phyloP scores from a whole-genome alignment of 1,140 invertebrate species.

The Drosophila bocqueti region DNA sequence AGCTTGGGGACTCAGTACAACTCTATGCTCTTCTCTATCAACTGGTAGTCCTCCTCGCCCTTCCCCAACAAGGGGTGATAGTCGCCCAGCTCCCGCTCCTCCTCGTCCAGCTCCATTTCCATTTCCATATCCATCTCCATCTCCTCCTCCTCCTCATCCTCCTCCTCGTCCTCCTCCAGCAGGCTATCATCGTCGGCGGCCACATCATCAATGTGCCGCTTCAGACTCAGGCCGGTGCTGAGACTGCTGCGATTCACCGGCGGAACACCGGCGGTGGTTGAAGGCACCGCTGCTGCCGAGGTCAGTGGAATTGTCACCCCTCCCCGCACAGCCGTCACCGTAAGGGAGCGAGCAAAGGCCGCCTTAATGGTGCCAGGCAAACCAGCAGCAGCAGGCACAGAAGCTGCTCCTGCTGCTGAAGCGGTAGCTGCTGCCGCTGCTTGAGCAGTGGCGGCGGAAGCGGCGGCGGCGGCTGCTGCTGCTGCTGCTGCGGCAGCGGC shows the following conservation, averaged over 20 bases:
- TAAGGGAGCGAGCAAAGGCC: constrained; percentile 41
- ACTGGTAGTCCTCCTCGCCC: constrained; percentile 53
- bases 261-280: neutral
- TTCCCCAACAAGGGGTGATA: constrained; percentile 52
- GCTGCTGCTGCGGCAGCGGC: constrained; percentile 50
- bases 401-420: neutral
- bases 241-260: neutral
- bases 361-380: constrained; percentile 29
- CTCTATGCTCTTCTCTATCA: constrained; percentile 73
- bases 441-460: neutral
- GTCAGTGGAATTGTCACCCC: neutral
- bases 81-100: constrained; percentile 32
- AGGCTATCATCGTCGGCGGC: constrained; percentile 69
- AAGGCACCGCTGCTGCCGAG: neutral
- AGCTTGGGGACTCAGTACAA: constrained; percentile 45
- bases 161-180: constrained; percentile 62
- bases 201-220: constrained; percentile 64
- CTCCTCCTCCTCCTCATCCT: constrained; percentile 8
- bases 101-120: constrained; percentile 33
- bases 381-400: neutral
- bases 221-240: constrained; percentile 21
- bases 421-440: constrained; percentile 2
- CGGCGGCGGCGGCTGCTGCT: neutral
- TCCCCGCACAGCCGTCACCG: neutral
- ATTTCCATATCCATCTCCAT: constrained; percentile 28